Conservation (phyloP, 1,140 invertebrate species). For the Dendrolimus kikuchii region DNA sequence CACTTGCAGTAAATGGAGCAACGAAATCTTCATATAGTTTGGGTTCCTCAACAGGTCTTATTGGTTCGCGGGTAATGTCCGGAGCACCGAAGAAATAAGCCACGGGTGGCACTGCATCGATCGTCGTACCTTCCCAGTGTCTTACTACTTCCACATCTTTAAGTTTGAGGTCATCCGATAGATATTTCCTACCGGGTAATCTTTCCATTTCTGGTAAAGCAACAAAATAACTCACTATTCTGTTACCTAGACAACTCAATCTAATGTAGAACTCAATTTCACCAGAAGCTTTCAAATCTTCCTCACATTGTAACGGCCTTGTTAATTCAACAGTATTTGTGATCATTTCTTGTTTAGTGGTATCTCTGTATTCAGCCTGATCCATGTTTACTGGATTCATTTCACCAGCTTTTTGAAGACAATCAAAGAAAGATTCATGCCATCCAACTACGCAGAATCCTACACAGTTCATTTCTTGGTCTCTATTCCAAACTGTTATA, state of each 20-base stretch:
- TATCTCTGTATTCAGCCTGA: constrained; percentile 46
- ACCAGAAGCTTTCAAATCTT: constrained; percentile 57
- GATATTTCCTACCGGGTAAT: constrained; percentile 56
- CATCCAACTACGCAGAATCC: constrained; percentile 53
- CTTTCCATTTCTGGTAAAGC: constrained; percentile 61
- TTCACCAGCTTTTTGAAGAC: constrained; percentile 39
- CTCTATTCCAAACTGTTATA: constrained; percentile 59
- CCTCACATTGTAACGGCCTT: constrained; percentile 52
- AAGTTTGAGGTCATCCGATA: constrained; percentile 52
- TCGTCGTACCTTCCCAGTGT: constrained; percentile 58
- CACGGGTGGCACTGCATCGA: constrained; percentile 51
- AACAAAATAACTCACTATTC: constrained; percentile 51
- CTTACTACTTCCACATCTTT: constrained; percentile 62
- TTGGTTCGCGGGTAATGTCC: constrained; percentile 50
- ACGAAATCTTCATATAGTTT: constrained; percentile 50
- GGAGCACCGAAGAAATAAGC: constrained; percentile 58
- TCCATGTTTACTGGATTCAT: constrained; percentile 57
- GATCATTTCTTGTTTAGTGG: constrained; percentile 45
- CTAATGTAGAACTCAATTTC: constrained; percentile 58
- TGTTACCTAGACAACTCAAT: constrained; percentile 56
- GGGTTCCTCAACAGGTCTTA: constrained; percentile 39
- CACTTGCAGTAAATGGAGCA: constrained; percentile 50
- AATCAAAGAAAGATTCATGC: constrained; percentile 55
- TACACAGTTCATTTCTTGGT: constrained; percentile 56
- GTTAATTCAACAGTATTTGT: constrained; percentile 54